phyloP scores from a whole-genome alignment of 2,888 invertebrate genomes.

The Mythimna lalbum region DNA sequence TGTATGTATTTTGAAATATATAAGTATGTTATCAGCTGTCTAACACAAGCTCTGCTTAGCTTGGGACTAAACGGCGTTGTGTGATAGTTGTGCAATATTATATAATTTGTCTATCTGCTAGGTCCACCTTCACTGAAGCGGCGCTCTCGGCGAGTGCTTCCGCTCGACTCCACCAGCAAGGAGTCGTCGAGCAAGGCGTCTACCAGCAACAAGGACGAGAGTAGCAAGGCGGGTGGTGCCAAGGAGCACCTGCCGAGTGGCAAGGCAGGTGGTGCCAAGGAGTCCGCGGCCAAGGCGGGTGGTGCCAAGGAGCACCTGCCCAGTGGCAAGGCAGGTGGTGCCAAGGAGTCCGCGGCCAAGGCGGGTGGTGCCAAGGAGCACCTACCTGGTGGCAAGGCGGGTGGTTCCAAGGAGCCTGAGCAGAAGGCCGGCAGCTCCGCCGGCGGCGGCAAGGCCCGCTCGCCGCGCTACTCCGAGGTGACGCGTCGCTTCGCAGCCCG shows the following conservation, averaged over 20 bases:
- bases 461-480: slow-evolving; percentile 65
- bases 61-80: no score
- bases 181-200: neutral
- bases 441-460: neutral
- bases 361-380: no score
- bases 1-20: no score
- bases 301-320: no score
- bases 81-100: no score
- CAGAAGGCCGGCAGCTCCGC: no score
- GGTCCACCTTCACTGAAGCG: slow-evolving; percentile 18
- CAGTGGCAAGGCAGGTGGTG: neutral
- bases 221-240: neutral
- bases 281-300: no score
- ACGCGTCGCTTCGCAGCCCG: slow-evolving; percentile 65
- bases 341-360: neutral
- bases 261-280: no score
- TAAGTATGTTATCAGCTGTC: no score
- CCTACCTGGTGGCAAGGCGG: neutral
- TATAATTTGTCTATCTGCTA: no score
- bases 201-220: neutral
- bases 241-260: no score
- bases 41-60: no score
- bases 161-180: neutral
- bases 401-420: neutral
- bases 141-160: slow-evolving; percentile 10